phyloP scores from a whole-genome alignment of 2,113 vertebrate species.

The Indri indri region DNA sequence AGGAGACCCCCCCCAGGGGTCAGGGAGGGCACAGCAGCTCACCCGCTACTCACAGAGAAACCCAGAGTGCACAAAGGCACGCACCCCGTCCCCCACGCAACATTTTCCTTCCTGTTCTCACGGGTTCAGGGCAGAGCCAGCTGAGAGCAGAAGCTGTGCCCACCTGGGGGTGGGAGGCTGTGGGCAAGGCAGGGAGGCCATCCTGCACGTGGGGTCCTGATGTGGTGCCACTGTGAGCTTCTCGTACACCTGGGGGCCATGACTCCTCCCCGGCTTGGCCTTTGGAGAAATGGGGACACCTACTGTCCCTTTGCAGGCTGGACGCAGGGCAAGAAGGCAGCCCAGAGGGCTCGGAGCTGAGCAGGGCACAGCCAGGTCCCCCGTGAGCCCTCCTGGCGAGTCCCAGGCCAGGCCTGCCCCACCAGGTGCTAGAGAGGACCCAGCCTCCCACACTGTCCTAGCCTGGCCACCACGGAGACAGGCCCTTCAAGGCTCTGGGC shows the following conservation, averaged over 20 bases:
- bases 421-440: background rate
- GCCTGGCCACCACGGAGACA: background rate
- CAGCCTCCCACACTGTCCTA: background rate
- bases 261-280: background rate
- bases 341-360: no score
- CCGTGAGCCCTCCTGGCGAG: background rate
- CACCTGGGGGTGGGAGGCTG: no score
- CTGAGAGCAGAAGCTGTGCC: background rate
- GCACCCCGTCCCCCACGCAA: accelerated
- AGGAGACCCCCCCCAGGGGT: background rate
- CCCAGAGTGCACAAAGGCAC: background rate
- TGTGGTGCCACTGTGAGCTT: background rate
- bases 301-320: background rate
- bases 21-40: accelerated
- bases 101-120: background rate
- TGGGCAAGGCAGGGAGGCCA: background rate
- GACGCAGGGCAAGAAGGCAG: background rate
- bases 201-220: background rate
- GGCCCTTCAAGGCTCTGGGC: no score
- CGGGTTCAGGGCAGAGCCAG: background rate
- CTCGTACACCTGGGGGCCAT: accelerated
- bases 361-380: background rate
- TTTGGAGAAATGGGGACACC: background rate
- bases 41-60: background rate
- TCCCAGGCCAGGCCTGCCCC: background rate